Evolutionary conservation across 2,113 vertebrate species (phyloP).

Genomic region (Proteles cristata): DNA sequence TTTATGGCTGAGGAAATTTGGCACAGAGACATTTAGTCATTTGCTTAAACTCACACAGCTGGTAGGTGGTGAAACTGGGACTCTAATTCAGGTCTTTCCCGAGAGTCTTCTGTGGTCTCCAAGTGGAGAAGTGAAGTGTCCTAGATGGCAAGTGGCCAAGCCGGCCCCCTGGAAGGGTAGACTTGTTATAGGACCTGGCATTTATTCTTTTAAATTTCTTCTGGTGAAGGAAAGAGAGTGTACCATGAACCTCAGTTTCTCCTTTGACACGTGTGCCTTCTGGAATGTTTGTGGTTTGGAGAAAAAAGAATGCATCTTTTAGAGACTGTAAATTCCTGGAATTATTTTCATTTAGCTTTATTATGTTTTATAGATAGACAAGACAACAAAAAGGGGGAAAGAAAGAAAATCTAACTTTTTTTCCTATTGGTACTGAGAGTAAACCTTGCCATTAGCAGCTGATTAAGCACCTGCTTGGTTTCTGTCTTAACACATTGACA

Average conservation of each 20-base stretch:
- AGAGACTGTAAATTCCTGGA: neutral
- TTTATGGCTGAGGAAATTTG: neutral
- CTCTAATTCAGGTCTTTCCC: neutral
- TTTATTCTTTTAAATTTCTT: neutral
- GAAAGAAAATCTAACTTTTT: neutral
- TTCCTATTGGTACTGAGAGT: neutral
- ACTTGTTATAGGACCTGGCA: neutral
- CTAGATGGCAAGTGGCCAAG: neutral
- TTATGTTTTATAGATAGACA: neutral
- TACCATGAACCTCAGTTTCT: neutral
- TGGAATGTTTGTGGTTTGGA: neutral
- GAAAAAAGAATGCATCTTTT: neutral
- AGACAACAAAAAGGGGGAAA: neutral
- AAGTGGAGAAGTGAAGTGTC: neutral
- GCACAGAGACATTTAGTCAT: neutral
- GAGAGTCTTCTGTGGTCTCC: neutral
- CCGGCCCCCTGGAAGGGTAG: neutral
- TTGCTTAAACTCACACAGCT: neutral
- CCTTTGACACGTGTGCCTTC: neutral
- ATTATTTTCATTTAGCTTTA: neutral
- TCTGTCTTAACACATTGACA: neutral
- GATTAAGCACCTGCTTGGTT: neutral
- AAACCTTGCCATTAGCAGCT: neutral
- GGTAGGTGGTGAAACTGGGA: neutral
- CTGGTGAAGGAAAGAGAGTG: neutral